Evolutionary conservation across 1,140 invertebrate genomes (phyloP).

Genomic region (Drosophila fuyamai): DNA sequence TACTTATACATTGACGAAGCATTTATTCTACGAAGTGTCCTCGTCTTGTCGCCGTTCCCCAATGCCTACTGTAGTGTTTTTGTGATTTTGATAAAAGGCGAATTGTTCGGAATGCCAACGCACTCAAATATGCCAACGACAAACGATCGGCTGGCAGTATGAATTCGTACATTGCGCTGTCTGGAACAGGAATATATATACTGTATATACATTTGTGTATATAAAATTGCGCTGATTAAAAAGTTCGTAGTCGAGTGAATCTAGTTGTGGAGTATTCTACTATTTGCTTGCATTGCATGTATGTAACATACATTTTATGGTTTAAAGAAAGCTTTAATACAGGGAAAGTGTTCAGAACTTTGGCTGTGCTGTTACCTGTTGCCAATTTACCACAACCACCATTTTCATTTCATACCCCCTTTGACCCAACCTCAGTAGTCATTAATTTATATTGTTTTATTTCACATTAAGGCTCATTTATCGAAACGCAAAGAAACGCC

Average conservation of each 20-base stretch:
- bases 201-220: constrained; percentile 14
- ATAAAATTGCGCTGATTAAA: constrained; percentile 25
- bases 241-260: constrained; percentile 8
- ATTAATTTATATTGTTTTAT: constrained; percentile 3
- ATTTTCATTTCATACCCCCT: constrained; percentile 5
- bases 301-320: constrained; percentile 15
- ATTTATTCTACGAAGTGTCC: constrained; percentile 41
- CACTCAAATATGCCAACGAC: constrained; percentile 43
- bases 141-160: constrained; percentile 46
- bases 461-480: constrained; percentile 9
- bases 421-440: neutral
- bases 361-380: constrained; percentile 48
- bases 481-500: constrained; percentile 19
- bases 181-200: constrained; percentile 44
- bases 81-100: constrained; percentile 67
- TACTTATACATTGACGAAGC: constrained; percentile 22
- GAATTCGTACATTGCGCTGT: constrained; percentile 51
- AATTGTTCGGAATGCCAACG: constrained; percentile 62
- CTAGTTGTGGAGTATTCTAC: constrained; percentile 10
- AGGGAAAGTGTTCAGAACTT: constrained; percentile 16
- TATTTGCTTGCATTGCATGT: constrained; percentile 29
- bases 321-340: constrained; percentile 7
- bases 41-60: constrained; percentile 16
- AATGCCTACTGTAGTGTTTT: constrained; percentile 42
- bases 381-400: constrained; percentile 1